Evolutionary conservation across 2,888 invertebrate genomes (phyloP).

Genomic region (Cephus rjabovi): DNA sequence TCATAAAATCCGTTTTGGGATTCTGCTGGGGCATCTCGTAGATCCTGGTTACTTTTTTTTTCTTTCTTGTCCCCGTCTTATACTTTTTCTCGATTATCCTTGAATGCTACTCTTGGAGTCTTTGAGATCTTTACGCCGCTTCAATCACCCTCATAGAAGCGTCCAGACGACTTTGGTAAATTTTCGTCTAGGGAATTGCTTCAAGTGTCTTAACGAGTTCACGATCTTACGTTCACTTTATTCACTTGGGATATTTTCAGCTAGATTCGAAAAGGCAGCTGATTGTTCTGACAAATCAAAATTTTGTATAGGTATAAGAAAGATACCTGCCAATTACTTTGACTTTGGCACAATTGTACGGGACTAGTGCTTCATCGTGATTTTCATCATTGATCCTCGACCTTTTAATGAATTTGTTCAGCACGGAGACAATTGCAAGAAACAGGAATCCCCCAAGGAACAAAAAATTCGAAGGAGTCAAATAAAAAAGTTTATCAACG

Average conservation of each 20-base stretch:
- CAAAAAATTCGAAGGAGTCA: not conserved
- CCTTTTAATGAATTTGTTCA: not conserved
- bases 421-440: not conserved
- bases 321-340: not conserved
- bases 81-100: not conserved
- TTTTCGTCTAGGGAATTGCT: not conserved
- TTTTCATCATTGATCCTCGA: not conserved
- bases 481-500: not conserved
- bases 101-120: not conserved
- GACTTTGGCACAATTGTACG: not conserved
- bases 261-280: not conserved
- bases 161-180: not conserved
- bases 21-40: not conserved
- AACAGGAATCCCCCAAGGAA: not conserved
- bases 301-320: not conserved
- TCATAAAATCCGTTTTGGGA: not conserved
- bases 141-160: not conserved
- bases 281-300: not conserved
- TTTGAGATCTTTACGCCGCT: not conserved
- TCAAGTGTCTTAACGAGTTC: not conserved
- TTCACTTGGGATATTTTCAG: not conserved
- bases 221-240: not conserved
- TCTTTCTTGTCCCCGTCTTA: not conserved
- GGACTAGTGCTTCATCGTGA: not conserved
- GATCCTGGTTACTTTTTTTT: not conserved